Conservation (phyloP, 2,797 vertebrate species). For the Alca torda region DNA sequence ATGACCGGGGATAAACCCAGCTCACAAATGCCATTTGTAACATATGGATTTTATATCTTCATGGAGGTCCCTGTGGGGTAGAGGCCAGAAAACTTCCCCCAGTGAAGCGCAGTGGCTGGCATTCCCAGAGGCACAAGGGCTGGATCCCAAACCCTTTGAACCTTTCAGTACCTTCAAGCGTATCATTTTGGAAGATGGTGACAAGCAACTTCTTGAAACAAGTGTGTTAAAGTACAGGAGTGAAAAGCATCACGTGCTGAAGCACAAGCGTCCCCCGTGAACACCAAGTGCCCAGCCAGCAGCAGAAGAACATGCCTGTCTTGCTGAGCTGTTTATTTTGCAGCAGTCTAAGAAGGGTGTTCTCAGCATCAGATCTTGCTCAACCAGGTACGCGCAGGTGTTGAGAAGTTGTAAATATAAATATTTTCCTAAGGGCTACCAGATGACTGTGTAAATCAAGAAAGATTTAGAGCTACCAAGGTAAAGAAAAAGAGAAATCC, state of each 20-base stretch:
- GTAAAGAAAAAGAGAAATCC: background rate
- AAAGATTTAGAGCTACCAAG: background rate
- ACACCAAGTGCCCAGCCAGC: background rate
- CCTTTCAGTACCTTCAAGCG: background rate
- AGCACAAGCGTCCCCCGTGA: background rate
- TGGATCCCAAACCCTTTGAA: background rate
- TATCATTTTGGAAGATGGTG: background rate
- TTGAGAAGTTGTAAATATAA: background rate
- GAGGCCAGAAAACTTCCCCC: background rate
- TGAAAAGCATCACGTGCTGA: background rate
- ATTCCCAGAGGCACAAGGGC: background rate
- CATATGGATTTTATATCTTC: background rate
- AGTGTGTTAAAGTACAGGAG: rapidly evolving
- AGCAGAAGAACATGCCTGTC: background rate
- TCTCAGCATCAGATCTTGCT: background rate
- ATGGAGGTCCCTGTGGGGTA: background rate
- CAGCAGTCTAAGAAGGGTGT: background rate
- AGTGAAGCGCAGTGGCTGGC: background rate
- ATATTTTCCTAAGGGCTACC: background rate
- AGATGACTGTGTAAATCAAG: background rate
- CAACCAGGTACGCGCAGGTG: background rate
- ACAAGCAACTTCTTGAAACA: background rate
- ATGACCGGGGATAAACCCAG: background rate
- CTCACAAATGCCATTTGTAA: background rate
- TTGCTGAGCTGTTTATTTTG: background rate